Evolutionary conservation across 2,888 invertebrate species (phyloP), one percentile per base, ranked within the genome.

Genomic region (Uloborus plumipes): DNA sequence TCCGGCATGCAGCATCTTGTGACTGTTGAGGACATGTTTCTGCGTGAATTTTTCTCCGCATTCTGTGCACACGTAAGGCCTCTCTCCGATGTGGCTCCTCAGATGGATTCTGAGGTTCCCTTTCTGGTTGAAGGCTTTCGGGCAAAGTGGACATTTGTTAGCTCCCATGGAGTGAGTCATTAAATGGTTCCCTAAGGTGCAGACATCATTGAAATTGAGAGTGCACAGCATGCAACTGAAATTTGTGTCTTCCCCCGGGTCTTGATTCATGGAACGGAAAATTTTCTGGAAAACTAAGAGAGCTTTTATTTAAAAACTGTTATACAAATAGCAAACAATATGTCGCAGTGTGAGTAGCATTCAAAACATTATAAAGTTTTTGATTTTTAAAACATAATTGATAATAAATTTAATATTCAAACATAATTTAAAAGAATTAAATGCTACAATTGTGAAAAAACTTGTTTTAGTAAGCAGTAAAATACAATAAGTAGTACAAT

Each of bases 1-100:
- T 20, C 72, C 72, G 49, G 74, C 47, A 18, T 75, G 75, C 22
- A 67, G 47, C 14, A 66, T 18, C n/a, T 49, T n/a, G 50, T 75
- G 75, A 15, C 67, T 26, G 18, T 58, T 55, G 26, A 75, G 26
- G 13, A 59, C 66, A 26, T 66, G 59, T 26, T 66, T 67, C 26
- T 75, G 66, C 22, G 50, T 39, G 50, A 75, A 75, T 18, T 51
- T 66, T n/a, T 59, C 39, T 7, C 49, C 58, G 18, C 75, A 75
- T 16, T 58, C 26, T 11, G 47, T 20, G 50, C 75, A 75, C 6
- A 50, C 49, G 50, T 59, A 66, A 7, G 75, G 75, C 1, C 66
- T 58, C 26, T 75, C 75, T 15, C 50, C 66, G 0, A 66, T 67
- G 59, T 75, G 75, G n/a, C 49, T 66, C 15, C 59, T 66, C 13